Evolutionary conservation across 2,888 invertebrate species (phyloP).

Genomic region (Exephanes ischioxanthus): DNA sequence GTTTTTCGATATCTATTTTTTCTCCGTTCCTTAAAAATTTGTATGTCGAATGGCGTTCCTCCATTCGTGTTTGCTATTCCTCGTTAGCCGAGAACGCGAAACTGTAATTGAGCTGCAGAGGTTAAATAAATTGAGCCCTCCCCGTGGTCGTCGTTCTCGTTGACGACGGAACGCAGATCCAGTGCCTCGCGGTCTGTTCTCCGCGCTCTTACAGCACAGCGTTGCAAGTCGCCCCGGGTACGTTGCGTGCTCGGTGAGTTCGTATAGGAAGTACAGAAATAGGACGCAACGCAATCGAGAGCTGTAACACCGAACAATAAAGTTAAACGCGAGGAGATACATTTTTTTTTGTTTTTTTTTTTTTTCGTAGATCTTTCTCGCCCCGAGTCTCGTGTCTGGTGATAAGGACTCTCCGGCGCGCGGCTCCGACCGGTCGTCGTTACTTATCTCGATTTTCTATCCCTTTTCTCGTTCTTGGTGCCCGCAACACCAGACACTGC

Average conservation of each 20-base stretch:
- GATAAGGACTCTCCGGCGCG: conserved; percentile 41
- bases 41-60: not conserved
- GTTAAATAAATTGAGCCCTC: conserved; percentile 69
- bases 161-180: conserved; percentile 47
- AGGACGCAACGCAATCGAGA: conserved; percentile 26
- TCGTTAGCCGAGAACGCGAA: conserved; percentile 50
- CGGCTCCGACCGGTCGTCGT: conserved; percentile 11
- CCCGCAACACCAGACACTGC: not conserved
- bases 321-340: conserved; percentile 18
- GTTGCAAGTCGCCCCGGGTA: not conserved
- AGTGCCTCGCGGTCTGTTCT: conserved; percentile 10
- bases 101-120: conserved; percentile 64
- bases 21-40: not conserved
- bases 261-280: not conserved
- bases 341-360: not conserved
- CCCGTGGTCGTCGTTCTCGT: conserved; percentile 40
- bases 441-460: conserved; percentile 60
- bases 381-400: conserved; percentile 18
- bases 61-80: not conserved
- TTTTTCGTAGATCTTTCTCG: conserved; percentile 7
- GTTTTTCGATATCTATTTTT: not conserved
- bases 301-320: conserved; percentile 17
- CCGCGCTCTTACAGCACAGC: conserved; percentile 1
- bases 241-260: not conserved
- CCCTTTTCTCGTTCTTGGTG: conserved; percentile 50